These are phyloP conservation scores for Oligia latruncula DNA, from an alignment of 2,888 invertebrate genomes.

Conservation along the genomic window DNA sequence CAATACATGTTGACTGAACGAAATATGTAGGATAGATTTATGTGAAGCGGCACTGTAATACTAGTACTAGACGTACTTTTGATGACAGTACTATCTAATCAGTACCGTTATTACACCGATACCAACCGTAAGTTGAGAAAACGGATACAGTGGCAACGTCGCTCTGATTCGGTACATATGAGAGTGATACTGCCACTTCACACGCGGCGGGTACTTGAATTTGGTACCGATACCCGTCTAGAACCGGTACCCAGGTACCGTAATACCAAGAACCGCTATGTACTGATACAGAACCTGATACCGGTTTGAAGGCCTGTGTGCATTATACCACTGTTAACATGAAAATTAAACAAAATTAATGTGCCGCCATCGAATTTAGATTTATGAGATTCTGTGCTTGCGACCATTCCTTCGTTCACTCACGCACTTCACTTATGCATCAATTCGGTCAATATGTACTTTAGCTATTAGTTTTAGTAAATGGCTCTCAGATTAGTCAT, in stretches of 20 bases:
- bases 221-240: background rate
- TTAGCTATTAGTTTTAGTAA: constrained; percentile 26
- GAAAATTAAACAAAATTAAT: background rate
- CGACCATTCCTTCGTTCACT: background rate
- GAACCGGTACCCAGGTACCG: background rate
- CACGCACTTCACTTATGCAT: too few species aligned
- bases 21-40: background rate
- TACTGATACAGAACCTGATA: background rate
- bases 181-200: background rate
- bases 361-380: background rate
- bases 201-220: background rate
- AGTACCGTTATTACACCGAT: background rate
- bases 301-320: background rate
- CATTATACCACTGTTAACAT: background rate
- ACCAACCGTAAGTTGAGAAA: background rate
- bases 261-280: background rate
- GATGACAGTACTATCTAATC: background rate
- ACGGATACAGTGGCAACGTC: background rate
- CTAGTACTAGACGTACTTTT: background rate
- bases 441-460: constrained; percentile 29
- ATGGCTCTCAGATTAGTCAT: constrained; percentile 18
- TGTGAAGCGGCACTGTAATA: background rate
- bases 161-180: background rate
- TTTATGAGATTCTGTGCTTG: background rate
- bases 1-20: constrained; percentile 29